phyloP scores from a whole-genome alignment of 30 jellyfish, hydroid and myxozoan genomes.

The Hydractinia echinata region DNA sequence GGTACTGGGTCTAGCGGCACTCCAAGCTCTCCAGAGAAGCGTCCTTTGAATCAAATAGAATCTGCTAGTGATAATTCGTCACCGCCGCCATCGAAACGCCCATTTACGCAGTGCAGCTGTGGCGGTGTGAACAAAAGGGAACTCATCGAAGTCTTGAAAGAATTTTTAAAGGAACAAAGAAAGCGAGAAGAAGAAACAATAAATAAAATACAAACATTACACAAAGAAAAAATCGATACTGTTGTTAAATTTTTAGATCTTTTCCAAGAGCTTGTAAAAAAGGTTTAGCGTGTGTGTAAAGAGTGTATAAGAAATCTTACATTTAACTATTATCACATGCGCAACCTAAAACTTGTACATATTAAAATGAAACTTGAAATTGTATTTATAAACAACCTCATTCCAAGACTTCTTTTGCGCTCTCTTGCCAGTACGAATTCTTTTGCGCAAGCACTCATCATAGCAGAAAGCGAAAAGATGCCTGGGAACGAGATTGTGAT shows the following conservation, averaged over 20 bases:
- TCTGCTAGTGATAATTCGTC: constrained; percentile 30
- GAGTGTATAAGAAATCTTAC: too few relatives aligned
- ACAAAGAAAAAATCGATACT: constrained; percentile 38
- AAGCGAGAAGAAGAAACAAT: constrained; percentile 43
- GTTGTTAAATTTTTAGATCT: constrained; percentile 36
- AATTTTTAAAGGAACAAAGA: constrained; percentile 39
- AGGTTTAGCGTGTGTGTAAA: constrained; percentile 1
- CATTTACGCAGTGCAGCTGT: constrained; percentile 24
- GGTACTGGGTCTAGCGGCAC: constrained; percentile 37
- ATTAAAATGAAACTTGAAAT: too few relatives aligned
- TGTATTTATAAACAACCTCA: too few relatives aligned
- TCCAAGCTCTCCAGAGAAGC: constrained; percentile 46
- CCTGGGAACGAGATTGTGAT: too few relatives aligned
- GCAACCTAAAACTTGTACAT: too few relatives aligned
- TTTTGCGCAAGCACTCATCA: too few relatives aligned
- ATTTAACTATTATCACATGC: too few relatives aligned
- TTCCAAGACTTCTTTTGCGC: too few relatives aligned
- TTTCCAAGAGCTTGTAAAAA: constrained; percentile 38
- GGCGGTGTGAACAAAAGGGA: constrained; percentile 35
- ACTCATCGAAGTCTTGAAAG: constrained; percentile 35
- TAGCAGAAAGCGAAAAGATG: too few relatives aligned
- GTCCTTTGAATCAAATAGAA: constrained; percentile 32
- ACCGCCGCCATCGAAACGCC: constrained; percentile 37
- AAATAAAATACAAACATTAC: constrained; percentile 25
- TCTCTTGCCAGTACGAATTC: too few relatives aligned